Conservation (phyloP, 1,140 invertebrate species). For the Brachionus rubens region DNA sequence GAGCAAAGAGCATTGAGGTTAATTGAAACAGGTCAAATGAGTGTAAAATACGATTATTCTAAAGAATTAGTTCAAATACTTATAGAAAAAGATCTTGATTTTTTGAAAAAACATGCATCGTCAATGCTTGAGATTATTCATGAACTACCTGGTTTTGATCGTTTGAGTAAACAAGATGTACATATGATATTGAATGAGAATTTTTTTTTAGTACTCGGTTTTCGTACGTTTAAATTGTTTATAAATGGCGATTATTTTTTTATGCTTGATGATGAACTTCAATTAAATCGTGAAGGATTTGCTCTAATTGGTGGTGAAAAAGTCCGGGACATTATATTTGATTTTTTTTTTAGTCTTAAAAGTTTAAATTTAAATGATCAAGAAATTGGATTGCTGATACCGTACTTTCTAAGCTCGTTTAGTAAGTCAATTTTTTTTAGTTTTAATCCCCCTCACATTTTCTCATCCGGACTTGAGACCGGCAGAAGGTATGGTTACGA, state of each 20-base stretch:
- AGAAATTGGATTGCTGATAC: too few species aligned
- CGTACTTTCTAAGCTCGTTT: too few species aligned
- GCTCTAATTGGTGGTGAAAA: too few species aligned
- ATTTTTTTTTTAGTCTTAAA: too few species aligned
- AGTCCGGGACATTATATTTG: too few species aligned
- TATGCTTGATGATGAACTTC: slow-evolving; percentile 2
- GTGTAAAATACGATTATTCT: neutral
- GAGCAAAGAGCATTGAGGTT: neutral
- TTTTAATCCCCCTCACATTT: too few species aligned
- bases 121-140: neutral
- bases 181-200: neutral
- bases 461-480: too few species aligned
- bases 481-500: too few species aligned
- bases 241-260: slow-evolving; percentile 26
- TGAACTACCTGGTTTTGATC: slow-evolving; percentile 7
- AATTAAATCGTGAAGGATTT: too few species aligned
- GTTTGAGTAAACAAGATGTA: neutral
- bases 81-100: neutral
- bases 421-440: too few species aligned
- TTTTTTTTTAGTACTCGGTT: neutral
- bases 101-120: neutral
- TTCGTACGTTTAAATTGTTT: neutral
- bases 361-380: too few species aligned
- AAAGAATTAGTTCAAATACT: neutral
- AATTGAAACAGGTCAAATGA: neutral